Conservation (phyloP, 2,113 vertebrate species). For the Malurus alboscapulatus region DNA sequence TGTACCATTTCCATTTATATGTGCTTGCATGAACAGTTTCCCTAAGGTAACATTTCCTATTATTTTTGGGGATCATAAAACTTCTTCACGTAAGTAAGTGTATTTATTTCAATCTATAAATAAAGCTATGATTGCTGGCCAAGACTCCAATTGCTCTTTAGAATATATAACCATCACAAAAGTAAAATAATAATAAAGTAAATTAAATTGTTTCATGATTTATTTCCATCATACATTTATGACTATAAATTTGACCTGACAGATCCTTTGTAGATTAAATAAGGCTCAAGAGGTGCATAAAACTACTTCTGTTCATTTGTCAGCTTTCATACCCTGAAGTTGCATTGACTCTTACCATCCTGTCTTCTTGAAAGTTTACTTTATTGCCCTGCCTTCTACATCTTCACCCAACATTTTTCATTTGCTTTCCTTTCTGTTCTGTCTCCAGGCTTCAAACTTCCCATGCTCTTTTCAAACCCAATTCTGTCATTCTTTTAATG, state of each 20-base stretch:
- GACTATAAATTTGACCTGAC: background rate
- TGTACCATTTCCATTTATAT: slow-evolving; percentile 33
- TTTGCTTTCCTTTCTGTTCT: background rate
- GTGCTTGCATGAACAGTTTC: background rate
- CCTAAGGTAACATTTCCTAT: slow-evolving; percentile 56
- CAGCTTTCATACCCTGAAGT: background rate
- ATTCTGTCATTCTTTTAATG: background rate
- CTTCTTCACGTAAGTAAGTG: background rate
- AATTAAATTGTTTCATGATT: slow-evolving; percentile 47
- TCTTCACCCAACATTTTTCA: background rate
- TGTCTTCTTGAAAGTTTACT: background rate
- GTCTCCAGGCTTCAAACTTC: background rate
- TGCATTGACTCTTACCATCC: background rate
- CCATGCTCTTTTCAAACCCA: background rate
- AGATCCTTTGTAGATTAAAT: background rate
- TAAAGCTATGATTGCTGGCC: background rate
- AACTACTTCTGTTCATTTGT: background rate
- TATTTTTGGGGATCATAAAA: slow-evolving; percentile 44
- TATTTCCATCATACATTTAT: slow-evolving; percentile 14
- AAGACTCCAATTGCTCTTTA: background rate
- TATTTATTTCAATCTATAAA: slow-evolving; percentile 52
- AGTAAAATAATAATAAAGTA: slow-evolving; percentile 35
- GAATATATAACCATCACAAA: slow-evolving; percentile 13
- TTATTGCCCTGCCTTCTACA: background rate
- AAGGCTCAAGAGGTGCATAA: background rate